phyloP scores from a whole-genome alignment of 2,113 vertebrate genomes.

The Mohoua ochrocephala region DNA sequence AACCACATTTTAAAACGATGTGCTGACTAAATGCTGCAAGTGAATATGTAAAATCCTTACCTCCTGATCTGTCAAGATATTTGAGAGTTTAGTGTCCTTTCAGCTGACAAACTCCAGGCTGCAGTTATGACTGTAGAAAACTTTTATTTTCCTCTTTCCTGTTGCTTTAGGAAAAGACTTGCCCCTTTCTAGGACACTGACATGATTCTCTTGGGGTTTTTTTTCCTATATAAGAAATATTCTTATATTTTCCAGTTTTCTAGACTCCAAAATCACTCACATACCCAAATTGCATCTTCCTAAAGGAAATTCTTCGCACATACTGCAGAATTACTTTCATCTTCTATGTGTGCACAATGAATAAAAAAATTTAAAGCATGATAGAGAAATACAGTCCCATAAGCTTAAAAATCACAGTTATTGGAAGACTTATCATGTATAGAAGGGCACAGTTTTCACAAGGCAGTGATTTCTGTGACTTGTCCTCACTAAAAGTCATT shows the following conservation, averaged over 20 bases:
- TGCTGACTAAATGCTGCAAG: background rate
- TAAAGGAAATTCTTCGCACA: background rate
- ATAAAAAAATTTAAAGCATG: background rate
- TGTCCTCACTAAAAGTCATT: background rate
- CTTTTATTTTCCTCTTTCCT: background rate
- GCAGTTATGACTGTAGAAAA: background rate
- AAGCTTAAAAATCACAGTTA: background rate
- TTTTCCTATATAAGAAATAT: background rate
- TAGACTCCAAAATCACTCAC: background rate
- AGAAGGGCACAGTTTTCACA: background rate
- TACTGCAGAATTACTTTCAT: background rate
- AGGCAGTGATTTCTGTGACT: background rate
- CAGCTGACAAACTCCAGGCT: background rate
- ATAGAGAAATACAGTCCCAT: background rate
- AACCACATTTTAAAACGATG: background rate
- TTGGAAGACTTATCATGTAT: background rate
- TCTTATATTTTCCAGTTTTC: background rate
- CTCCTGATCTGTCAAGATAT: background rate
- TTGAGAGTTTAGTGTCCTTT: background rate
- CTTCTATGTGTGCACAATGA: background rate
- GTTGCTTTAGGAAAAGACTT: background rate
- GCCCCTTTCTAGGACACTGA: background rate
- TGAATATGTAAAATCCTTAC: background rate
- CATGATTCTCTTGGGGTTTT: background rate
- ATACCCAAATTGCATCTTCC: background rate